Conservation (phyloP, 1,140 invertebrate genomes). For the Tribolium castaneum region DNA sequence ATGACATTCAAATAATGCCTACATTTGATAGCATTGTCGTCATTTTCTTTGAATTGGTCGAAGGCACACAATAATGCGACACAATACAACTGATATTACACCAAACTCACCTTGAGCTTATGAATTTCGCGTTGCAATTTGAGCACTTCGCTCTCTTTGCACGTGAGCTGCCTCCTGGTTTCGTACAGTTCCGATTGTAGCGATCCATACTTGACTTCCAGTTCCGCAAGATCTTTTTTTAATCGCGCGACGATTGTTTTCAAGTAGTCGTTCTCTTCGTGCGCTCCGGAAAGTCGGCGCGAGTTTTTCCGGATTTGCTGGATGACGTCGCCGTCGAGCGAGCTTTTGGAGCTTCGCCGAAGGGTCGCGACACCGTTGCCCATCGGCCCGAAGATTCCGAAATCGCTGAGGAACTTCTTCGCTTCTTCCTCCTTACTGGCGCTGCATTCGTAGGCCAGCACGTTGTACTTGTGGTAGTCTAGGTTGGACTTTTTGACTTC, state of each 20-base stretch:
- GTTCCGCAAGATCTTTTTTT: constrained; percentile 62
- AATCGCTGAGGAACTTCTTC: constrained; percentile 60
- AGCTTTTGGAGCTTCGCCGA: constrained; percentile 46
- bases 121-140: constrained; percentile 71
- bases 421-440: constrained; percentile 51
- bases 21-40: not conserved
- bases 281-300: constrained; percentile 41
- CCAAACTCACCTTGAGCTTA: constrained; percentile 69
- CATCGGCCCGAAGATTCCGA: constrained; percentile 61
- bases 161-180: constrained; percentile 60
- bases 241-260: constrained; percentile 61
- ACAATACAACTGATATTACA: constrained; percentile 22
- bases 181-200: constrained; percentile 60
- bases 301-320: constrained; percentile 55
- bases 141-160: constrained; percentile 64
- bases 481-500: constrained; percentile 56
- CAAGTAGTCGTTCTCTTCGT: constrained; percentile 56
- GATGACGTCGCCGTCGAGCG: constrained; percentile 44
- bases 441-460: constrained; percentile 47
- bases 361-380: constrained; percentile 59
- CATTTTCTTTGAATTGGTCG: constrained; percentile 31
- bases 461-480: constrained; percentile 58
- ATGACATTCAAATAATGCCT: constrained; percentile 15
- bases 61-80: constrained; percentile 21
- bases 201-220: constrained; percentile 59